Evolutionary conservation across 2,797 vertebrate genomes (phyloP), one percentile per base, ranked within the genome.

Genomic region (Notolepis coatsorum): DNA sequence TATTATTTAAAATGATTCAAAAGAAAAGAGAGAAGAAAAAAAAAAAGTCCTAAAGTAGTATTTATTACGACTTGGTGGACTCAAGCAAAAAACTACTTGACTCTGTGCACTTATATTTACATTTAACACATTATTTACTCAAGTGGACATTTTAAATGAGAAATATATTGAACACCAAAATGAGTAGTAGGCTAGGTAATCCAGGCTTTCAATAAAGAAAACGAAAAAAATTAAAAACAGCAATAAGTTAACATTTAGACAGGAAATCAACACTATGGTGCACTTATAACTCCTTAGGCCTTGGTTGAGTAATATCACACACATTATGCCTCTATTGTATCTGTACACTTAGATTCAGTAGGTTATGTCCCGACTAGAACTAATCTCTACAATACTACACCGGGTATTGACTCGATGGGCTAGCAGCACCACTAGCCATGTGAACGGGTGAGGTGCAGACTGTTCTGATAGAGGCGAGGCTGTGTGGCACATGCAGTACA

Each of bases 361-460:
- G 72, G 67, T 64, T 71, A 65, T 70, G 61, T 84, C 74, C 69
- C 62, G 69, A 79, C 61, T 78, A 77, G 78, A 84, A 76, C n/a
- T 70, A 51, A 69, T 79, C 63, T 86, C 74, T 77, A 79, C 77
- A 76, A 65, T 81, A 73, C 17, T 71, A 77, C 80, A 90, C 69
- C 77, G 78, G 74, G 87, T 64, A 81, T 76, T 78, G 72, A 75
- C 81, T 89, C 74, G 80, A 84, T 86, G 84, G 85, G 65, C 88
- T 86, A 85, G 86, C 71, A 78, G 80, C 82, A 77, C 86, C 79
- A 78, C 73, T 84, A 84, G 82, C 88, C 82, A 70, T 87, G 82
- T 87, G 82, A 78, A 87, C 82, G 88, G 87, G 73, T 84, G 75
- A 86, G 81, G 78, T 84, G 70, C 78, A 85, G 84, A 88, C 71